Percentiles rank a stretch among this genome's conserved stretches.
Evolutionary conservation across 1,140 invertebrate genomes (phyloP).

Genomic region (Thrips palmi): DNA sequence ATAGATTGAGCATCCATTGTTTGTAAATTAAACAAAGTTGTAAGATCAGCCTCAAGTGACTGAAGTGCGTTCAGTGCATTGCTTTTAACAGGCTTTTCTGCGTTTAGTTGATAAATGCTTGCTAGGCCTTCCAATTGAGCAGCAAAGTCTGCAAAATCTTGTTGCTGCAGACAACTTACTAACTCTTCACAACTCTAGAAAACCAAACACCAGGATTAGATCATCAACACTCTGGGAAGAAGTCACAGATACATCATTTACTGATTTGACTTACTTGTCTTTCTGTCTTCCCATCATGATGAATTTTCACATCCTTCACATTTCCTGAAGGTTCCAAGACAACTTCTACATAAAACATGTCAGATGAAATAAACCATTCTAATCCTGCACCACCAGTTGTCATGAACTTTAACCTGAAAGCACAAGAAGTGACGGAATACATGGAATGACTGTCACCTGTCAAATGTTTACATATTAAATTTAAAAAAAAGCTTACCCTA

Average conservation of each 20-base stretch:
- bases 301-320: constrained; percentile 84
- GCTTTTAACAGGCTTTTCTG: constrained; percentile 84
- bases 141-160: constrained; percentile 85
- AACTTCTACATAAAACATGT: constrained; percentile 94
- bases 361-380: constrained; percentile 80
- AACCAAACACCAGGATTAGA: constrained; percentile 1
- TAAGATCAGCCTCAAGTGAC: constrained; percentile 82
- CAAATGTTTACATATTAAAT: not conserved
- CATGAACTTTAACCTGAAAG: constrained; percentile 55
- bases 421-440: constrained; percentile 9
- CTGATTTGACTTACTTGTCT: constrained; percentile 26
- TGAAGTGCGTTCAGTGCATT: constrained; percentile 84
- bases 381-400: constrained; percentile 42
- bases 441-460: not conserved
- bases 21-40: constrained; percentile 60
- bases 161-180: constrained; percentile 51
- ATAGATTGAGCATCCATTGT: constrained; percentile 71
- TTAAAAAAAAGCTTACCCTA: constrained; percentile 37
- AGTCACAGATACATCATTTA: too few species aligned
- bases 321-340: constrained; percentile 58
- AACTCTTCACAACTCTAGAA: constrained; percentile 72
- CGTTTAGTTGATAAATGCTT: constrained; percentile 84
- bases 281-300: constrained; percentile 64
- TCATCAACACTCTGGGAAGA: not conserved
- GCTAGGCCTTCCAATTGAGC: constrained; percentile 77